Base-by-base conservation (phyloP, 1,140 invertebrate species). In the Anastatus disparis region DNA sequence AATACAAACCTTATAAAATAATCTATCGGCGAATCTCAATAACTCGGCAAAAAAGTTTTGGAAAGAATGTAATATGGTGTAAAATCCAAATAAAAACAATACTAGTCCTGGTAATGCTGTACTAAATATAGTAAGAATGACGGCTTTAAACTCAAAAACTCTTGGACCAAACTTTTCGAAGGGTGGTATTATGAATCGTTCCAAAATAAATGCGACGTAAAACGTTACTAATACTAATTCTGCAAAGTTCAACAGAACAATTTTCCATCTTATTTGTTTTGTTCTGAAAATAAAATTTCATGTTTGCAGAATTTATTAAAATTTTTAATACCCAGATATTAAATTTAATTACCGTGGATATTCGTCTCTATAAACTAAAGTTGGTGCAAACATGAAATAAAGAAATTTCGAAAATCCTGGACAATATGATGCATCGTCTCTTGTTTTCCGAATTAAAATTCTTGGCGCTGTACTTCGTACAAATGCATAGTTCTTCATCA, bases 341-440 rank as follows among this genome's bases (percentile, higher is more conserved):
- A n/a, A n/a, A n/a, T n/a, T n/a, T n/a, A n/a, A n/a, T n/a, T n/a
- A 94, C 90, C 94, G 91, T 42, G 95, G 95, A 88, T 97, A 97
- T 69, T 86, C 84, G 78, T 96, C 93, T 73, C 91, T 89, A 82
- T 97, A 97, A 24, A 97, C 82, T 1, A 97, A 87, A 0, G 95
- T 97, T 17, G 95, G 95, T 0, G 91, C 94, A 82, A 96, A 96
- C 24, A 96, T 82, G 78, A 95, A 97, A 79, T 96, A 97, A 0
- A 95, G 76, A 81, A 92, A 97, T 62, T 93, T 90, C 0, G 89
- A 89, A 78, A 95, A 92, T 46, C 89, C 86, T 2, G 94, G 93
- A 70, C 90, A 86, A 2, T 17, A n/a, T 29, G 40, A 24, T 4
- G 27, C 9, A n/a, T 79, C 79, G 48, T 74, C 74, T 9, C 84